Percentiles rank a stretch among this genome's conserved stretches.
These are phyloP conservation scores for Ichneumoninae sp. DNA, from an alignment of 2,888 invertebrate species.

Conservation along the genomic window DNA sequence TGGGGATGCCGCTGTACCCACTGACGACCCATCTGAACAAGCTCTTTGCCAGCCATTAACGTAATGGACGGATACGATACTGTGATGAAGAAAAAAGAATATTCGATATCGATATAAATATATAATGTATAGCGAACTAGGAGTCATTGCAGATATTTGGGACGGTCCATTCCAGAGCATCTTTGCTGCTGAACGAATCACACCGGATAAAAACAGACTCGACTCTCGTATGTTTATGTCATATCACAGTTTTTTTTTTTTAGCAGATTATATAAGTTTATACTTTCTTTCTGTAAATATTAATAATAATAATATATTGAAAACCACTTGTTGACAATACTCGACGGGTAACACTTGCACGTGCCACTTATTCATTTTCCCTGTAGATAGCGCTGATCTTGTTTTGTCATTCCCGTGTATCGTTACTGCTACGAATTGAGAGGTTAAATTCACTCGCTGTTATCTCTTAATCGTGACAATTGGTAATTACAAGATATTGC, in stretches of 20 bases:
- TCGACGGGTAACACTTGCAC: not conserved
- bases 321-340: too few species aligned
- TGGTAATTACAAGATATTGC: not conserved
- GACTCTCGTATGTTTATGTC: too few species aligned
- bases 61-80: not conserved
- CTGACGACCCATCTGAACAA: conserved; percentile 77
- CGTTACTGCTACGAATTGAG: not conserved
- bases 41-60: conserved; percentile 68
- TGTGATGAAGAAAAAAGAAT: not conserved
- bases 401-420: not conserved
- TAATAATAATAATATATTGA: too few species aligned
- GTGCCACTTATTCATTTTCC: not conserved
- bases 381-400: not conserved
- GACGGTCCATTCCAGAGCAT: too few species aligned
- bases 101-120: not conserved
- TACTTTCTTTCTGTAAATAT: too few species aligned
- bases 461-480: not conserved
- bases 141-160: too few species aligned
- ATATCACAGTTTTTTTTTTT: too few species aligned
- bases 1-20: conserved; percentile 92
- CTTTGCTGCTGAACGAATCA: too few species aligned
- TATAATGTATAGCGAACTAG: not conserved
- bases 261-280: too few species aligned
- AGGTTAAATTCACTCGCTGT: not conserved
- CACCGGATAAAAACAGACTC: too few species aligned